Conservation (phyloP, 1,140 invertebrate genomes). For the Solenopsis fugax region DNA sequence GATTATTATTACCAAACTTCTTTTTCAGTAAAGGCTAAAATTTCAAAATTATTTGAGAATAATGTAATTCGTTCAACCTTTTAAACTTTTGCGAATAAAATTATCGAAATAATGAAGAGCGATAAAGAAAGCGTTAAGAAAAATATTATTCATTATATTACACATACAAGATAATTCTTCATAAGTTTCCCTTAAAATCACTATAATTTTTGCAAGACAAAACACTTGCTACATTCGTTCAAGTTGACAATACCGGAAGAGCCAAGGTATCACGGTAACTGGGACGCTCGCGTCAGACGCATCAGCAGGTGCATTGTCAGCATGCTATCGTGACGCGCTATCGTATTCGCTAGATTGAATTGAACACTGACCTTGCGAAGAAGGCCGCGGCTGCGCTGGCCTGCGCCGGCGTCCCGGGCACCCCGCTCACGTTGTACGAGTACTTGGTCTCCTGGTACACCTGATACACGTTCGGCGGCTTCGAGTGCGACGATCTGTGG, state of each 20-base stretch:
- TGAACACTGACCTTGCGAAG: constrained; percentile 84
- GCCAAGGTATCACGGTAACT: not conserved
- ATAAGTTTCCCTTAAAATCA: not conserved
- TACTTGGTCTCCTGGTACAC: constrained; percentile 85
- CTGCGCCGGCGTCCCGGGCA: constrained; percentile 84
- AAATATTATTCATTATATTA: not conserved
- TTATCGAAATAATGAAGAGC: not conserved
- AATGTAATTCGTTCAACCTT: not conserved
- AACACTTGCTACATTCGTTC: not conserved
- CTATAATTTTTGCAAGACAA: not conserved
- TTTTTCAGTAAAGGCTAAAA: not conserved
- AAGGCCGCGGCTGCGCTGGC: constrained; percentile 85
- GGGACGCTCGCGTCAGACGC: constrained; percentile 38
- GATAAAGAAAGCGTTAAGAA: not conserved
- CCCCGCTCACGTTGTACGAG: constrained; percentile 85
- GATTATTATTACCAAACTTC: no score
- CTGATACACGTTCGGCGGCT: constrained; percentile 79
- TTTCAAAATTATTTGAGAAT: not conserved
- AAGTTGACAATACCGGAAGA: not conserved
- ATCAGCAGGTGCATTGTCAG: constrained; percentile 64
- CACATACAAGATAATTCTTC: no score
- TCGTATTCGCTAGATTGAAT: constrained; percentile 47
- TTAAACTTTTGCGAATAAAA: not conserved
- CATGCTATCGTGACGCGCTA: constrained; percentile 62
- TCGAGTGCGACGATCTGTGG: constrained; percentile 78